Evolutionary conservation across 2,113 vertebrate species (phyloP), one percentile per base, ranked within the genome.

Genomic region (Corapipo altera): DNA sequence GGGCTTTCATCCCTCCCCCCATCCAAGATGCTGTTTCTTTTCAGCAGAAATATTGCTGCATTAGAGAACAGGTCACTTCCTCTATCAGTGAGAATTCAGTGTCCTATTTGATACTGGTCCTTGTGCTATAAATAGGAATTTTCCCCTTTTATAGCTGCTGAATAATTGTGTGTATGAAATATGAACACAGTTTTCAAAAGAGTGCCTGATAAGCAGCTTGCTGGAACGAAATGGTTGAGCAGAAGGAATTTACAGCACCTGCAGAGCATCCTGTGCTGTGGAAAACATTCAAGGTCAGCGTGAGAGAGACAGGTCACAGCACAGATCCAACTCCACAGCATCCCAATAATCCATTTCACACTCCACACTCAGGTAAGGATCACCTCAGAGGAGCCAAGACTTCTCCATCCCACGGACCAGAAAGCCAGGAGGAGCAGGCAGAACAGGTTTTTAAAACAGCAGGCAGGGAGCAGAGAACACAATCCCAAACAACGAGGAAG

Each of bases 151-250:
- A 81, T 78, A 94, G 79, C 33, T 91, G 93, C 93, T 96, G 96
- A 86, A 96, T 95, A 94, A 97, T 94, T 96, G 54, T 64, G 92
- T 75, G 83, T 69, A 75, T 95, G 96, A 96, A 96, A 96, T 84
- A 87, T 14, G 83, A 96, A 96, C 67, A 37, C 15, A 69, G 74
- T 88, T 95, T 94, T 96, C 78, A 94, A 92, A 96, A 91, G 91
- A 94, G 88, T 65, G 96, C 96, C 96, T 95, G 94, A 96, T 97
- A 96, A 97, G 93, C 95, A 96, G 96, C 95, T 96, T 96, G 96
- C 95, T 91, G 94, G 88, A 95, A 90, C 65, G 77, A 93, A 96
- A 96, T 94, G n/a, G 9, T 72, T 87, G 90, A 95, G 87, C 93
- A 96, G 95, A 92, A 95, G 94, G 93, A 92, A 94, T 94, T 91